Percentiles rank a stretch among this genome's conserved stretches.
Conservation (phyloP, 2,113 vertebrate species). For the Todiramphus saurophagus region DNA sequence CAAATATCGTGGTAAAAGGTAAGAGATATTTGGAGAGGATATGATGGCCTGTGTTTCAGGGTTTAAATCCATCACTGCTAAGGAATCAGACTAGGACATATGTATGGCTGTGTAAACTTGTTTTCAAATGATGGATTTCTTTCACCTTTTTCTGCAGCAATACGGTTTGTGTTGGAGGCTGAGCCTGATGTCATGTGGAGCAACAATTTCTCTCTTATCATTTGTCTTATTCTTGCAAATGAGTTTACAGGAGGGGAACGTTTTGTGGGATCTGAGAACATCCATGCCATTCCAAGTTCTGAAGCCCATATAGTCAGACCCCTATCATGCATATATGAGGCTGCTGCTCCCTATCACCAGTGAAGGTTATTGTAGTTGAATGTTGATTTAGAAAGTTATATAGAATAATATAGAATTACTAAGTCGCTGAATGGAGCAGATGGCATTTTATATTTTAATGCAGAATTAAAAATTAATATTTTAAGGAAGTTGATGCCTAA, state of each 20-base stretch:
- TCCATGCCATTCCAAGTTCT: background rate
- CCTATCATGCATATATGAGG: accelerated
- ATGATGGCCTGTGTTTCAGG: background rate
- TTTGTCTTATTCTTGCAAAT: background rate
- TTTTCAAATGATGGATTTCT: background rate
- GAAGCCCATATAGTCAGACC: background rate
- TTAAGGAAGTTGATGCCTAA: background rate
- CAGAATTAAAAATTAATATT: background rate
- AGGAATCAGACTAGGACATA: background rate
- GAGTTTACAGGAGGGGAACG: background rate
- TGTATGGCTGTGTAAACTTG: accelerated
- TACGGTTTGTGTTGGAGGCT: background rate
- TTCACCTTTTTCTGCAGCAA: background rate
- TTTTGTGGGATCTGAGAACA: background rate
- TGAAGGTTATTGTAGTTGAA: background rate
- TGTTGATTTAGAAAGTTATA: background rate
- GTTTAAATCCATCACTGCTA: background rate
- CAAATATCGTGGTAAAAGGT: background rate
- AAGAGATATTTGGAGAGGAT: background rate
- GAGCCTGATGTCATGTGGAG: background rate
- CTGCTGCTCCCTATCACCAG: background rate
- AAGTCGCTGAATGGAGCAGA: background rate
- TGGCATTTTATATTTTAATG: background rate
- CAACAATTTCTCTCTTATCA: background rate
- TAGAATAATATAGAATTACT: background rate